Evolutionary conservation across 2,888 invertebrate genomes (phyloP), one percentile per base, ranked within the genome.

Genomic region (Orthosia incerta): DNA sequence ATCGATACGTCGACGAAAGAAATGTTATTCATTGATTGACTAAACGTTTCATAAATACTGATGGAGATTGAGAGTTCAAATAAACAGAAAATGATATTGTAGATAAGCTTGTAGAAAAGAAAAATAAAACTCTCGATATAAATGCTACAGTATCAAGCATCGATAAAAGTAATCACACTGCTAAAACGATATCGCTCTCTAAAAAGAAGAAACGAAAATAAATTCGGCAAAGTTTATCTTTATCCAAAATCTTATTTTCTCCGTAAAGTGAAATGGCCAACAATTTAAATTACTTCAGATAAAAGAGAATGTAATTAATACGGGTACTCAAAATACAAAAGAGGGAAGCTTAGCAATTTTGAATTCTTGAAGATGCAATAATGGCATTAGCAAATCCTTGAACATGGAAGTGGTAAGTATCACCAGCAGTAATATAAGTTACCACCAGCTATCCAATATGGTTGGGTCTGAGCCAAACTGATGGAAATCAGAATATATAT

Each of bases 391-490:
- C 76, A 87, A 88, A 87, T 85, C 85, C 87, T 87, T 56, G 39
- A 90, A 91, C 86, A 86, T 86, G 86, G 86, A 88, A 66, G 46
- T 88, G 86, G 86, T 88, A 83, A 84, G 82, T 83, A 71, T 76
- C n/a, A n/a, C n/a, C n/a, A n/a, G n/a, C n/a, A 90, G 87, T 89
- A n/a, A 89, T 89, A 87, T 84, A 88, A 87, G 87, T 89, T 67
- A 76, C 89, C 89, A 85, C 90, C 88, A 91, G 87, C 18, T 15
- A 13, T 79, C 2, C 87, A 85, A 59, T 60, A 45, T 23, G 48
- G 86, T 93, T 95, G 95, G 95, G 92, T 87, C 82, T 75, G 71
- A 76, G 95, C 95, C 95, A 95, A 94, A 92, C 94, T 94, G 93
- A 95, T 91, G 89, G 90, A 93, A 90, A 87, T 88, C 88, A 73